Evolutionary conservation across 35 echinoderm and acorn worm species (phyloP).

Genomic region (Hemicentrotus pulcherrimus): DNA sequence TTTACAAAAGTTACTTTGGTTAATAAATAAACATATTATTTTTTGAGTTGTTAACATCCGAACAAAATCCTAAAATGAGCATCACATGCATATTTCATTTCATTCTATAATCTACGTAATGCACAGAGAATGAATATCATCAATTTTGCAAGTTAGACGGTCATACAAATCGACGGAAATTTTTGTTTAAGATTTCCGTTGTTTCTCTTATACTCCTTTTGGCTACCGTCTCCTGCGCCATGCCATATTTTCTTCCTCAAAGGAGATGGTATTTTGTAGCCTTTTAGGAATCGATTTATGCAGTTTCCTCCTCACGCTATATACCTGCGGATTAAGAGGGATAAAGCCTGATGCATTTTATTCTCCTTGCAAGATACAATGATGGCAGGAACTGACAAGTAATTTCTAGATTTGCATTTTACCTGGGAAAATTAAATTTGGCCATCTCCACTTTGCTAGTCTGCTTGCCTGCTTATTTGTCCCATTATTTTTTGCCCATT

Average conservation of each 20-base stretch:
- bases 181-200: not conserved
- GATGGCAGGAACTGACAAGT: not conserved
- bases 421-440: not conserved
- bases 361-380: not conserved
- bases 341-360: not conserved
- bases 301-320: constrained; percentile 7
- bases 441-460: not conserved
- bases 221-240: not conserved
- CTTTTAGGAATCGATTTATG: not conserved
- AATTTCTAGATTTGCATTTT: constrained; percentile 4
- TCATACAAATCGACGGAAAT: not conserved
- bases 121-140: not conserved
- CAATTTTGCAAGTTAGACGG: not conserved
- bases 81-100: not conserved
- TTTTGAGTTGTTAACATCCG: not conserved
- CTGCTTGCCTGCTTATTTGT: too few relatives aligned
- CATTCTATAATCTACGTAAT: not conserved
- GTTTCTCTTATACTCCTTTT: not conserved
- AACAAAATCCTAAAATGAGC: not conserved
- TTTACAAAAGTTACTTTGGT: not conserved
- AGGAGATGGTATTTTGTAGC: not conserved
- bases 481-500: too few relatives aligned
- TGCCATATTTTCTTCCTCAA: not conserved
- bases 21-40: not conserved
- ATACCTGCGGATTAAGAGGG: not conserved